A percentile compares a stretch with the other conserved stretches of the same genome.
phyloP scores from a whole-genome alignment of 23 tunicate genomes.

The Corella eumyota region DNA sequence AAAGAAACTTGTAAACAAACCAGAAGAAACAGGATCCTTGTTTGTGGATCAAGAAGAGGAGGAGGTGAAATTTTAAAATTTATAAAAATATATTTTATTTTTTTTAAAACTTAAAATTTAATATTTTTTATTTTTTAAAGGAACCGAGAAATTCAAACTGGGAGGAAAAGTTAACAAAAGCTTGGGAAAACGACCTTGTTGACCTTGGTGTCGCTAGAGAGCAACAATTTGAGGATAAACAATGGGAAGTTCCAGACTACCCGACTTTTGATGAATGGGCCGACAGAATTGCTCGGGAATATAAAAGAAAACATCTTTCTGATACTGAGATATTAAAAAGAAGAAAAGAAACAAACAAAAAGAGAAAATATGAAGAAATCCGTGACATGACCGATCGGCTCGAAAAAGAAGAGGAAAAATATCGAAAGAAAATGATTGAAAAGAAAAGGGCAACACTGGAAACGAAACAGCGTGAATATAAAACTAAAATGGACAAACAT shows the following conservation, averaged over 20 bases:
- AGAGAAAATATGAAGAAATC: slow-evolving; percentile 38
- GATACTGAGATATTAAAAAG: slow-evolving; percentile 12
- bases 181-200: slow-evolving; percentile 41
- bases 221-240: slow-evolving; percentile 1
- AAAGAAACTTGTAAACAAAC: slow-evolving; percentile 1
- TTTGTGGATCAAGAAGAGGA: slow-evolving; percentile 2
- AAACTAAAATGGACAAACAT: slow-evolving; percentile 37
- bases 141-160: too few relatives aligned
- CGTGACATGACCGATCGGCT: slow-evolving; percentile 37
- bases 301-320: slow-evolving; percentile 34
- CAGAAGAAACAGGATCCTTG: slow-evolving; percentile 22
- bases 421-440: slow-evolving; percentile 32
- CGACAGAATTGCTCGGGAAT: slow-evolving; percentile 71
- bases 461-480: slow-evolving; percentile 37
- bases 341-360: slow-evolving; percentile 17
- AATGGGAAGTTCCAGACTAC: slow-evolving; percentile 38
- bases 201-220: slow-evolving; percentile 12
- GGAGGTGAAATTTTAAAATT: neutral
- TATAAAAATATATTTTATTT: too few relatives aligned
- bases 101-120: too few relatives aligned
- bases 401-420: slow-evolving; percentile 47
- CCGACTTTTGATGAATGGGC: slow-evolving; percentile 92
- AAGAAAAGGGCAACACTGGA: slow-evolving; percentile 41
- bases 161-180: slow-evolving; percentile 47
- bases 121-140: neutral